Evolutionary conservation across 2,888 invertebrate species (phyloP).

Genomic region (Conops quadrifasciatus): DNA sequence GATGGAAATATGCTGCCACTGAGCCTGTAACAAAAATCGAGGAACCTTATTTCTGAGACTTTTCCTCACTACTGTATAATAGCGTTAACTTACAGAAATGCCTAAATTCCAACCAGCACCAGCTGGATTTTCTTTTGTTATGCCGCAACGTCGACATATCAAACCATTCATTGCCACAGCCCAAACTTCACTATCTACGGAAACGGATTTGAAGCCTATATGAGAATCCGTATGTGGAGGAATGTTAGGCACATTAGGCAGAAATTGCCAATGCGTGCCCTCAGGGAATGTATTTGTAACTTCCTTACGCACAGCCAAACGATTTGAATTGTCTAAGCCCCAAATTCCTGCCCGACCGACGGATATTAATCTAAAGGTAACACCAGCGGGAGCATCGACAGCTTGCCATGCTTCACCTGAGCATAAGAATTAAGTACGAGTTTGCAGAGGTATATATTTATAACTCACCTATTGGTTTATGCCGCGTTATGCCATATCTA

Average conservation of each 20-base stretch:
- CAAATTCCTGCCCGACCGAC: slow-evolving; percentile 79
- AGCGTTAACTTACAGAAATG: slow-evolving; percentile 63
- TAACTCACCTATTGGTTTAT: slow-evolving; percentile 70
- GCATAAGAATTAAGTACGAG: not conserved
- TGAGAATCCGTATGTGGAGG: slow-evolving; percentile 68
- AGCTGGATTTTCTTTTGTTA: slow-evolving; percentile 75
- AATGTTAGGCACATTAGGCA: slow-evolving; percentile 70
- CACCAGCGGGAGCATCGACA: slow-evolving; percentile 76
- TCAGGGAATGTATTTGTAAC: slow-evolving; percentile 79
- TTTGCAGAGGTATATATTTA: not conserved
- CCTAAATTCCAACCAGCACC: slow-evolving; percentile 84
- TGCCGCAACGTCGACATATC: slow-evolving; percentile 77
- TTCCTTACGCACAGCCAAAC: slow-evolving; percentile 80
- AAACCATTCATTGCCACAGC: slow-evolving; percentile 76
- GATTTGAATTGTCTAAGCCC: slow-evolving; percentile 79
- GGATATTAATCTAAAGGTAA: slow-evolving; percentile 78
- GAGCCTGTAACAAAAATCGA: slow-evolving; percentile 65
- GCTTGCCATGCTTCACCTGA: slow-evolving; percentile 76
- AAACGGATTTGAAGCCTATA: slow-evolving; percentile 75
- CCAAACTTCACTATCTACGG: slow-evolving; percentile 80
- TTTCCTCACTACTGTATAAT: not conserved
- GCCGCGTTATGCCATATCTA: slow-evolving; percentile 76
- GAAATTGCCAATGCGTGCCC: slow-evolving; percentile 85
- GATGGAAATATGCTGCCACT: slow-evolving; percentile 67
- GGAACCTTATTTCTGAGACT: not conserved